phyloP scores from a whole-genome alignment of 2,888 invertebrate species.

The Hemaris fuciformis region DNA sequence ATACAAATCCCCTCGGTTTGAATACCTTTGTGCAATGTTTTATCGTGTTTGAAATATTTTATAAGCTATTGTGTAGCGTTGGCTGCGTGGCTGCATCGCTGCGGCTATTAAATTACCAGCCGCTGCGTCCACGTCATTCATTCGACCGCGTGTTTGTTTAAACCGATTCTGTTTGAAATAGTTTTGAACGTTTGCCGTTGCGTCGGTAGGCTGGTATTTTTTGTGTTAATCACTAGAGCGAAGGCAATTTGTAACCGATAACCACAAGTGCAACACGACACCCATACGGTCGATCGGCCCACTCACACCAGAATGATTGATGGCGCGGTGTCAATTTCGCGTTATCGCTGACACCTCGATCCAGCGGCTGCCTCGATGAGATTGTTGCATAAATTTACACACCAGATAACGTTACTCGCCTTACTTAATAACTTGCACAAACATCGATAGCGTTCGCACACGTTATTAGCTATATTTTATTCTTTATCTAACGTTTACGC shows the following conservation, averaged over 20 bases:
- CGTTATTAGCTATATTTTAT: neutral
- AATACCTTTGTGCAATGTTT: constrained; percentile 39
- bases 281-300: constrained; percentile 53
- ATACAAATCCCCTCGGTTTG: constrained; percentile 34
- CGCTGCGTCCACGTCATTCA: constrained; percentile 34
- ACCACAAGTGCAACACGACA: constrained; percentile 72
- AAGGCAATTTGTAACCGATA: constrained; percentile 73
- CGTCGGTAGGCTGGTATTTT: constrained; percentile 29
- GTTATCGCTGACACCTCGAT: constrained; percentile 61
- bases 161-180: constrained; percentile 36
- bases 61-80: constrained; percentile 39
- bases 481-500: neutral
- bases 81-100: constrained; percentile 22
- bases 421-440: constrained; percentile 31
- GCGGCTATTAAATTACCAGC: constrained; percentile 41
- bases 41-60: constrained; percentile 45
- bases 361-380: constrained; percentile 42
- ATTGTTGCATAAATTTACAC: constrained; percentile 51
- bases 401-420: constrained; percentile 27
- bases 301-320: constrained; percentile 69
- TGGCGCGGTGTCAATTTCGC: constrained; percentile 66
- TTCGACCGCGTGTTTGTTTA: constrained; percentile 38
- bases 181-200: constrained; percentile 32
- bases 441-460: constrained; percentile 21
- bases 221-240: constrained; percentile 61